Evolutionary conservation across 2,113 vertebrate genomes (phyloP).

Genomic region (Anthoscopus minutus): DNA sequence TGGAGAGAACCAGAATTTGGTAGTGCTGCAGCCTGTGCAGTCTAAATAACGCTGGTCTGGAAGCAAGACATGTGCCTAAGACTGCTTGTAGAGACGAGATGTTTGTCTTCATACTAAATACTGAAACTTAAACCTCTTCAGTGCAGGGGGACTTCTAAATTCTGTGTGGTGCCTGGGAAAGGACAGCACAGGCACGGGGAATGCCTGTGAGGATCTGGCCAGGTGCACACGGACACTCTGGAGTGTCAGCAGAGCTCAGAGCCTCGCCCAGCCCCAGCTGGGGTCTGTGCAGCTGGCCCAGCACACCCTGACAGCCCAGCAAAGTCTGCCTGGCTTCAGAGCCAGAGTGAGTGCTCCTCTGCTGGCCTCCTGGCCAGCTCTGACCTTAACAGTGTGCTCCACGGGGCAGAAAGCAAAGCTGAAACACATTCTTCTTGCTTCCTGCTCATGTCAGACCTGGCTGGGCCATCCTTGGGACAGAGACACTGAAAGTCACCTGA

Average conservation of each 20-base stretch:
- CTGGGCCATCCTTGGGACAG: neutral
- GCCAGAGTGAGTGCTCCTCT: neutral
- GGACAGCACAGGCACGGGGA: neutral
- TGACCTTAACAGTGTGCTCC: neutral
- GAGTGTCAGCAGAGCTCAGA: accelerated
- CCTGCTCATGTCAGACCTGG: neutral
- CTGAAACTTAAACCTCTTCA: neutral
- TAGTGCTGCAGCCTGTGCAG: neutral
- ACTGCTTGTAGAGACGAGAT: neutral
- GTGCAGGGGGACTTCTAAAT: neutral
- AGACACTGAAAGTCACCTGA: neutral
- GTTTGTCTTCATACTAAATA: neutral
- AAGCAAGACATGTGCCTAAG: neutral
- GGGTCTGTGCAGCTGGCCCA: neutral
- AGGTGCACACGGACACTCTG: accelerated
- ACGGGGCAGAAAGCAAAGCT: neutral
- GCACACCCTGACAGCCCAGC: neutral
- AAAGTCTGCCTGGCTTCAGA: neutral
- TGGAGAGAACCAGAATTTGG: neutral
- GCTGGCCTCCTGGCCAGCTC: neutral
- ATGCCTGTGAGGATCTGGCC: accelerated
- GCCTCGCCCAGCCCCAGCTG: neutral
- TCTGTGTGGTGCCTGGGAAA: neutral
- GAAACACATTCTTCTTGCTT: neutral
- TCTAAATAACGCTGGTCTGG: neutral